phyloP scores from a whole-genome alignment of 2,113 vertebrate genomes.

The Passer montanus region DNA sequence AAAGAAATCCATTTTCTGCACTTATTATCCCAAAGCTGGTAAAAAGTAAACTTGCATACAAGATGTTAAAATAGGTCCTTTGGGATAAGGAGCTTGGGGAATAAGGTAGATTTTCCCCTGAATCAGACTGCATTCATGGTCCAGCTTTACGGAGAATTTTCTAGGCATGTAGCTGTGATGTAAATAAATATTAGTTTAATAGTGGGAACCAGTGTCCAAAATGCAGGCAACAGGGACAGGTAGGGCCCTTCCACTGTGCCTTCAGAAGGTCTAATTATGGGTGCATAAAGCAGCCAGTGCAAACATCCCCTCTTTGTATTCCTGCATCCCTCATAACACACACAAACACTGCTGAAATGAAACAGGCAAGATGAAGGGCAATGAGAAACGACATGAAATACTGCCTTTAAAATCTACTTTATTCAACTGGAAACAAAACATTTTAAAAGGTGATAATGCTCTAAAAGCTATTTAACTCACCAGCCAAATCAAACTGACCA shows the following conservation, averaged over 20 bases:
- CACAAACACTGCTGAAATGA: neutral
- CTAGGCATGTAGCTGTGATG: neutral
- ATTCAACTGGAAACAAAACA: slow-evolving; percentile 65
- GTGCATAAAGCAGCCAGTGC: neutral
- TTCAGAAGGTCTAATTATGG: neutral
- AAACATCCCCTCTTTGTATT: neutral
- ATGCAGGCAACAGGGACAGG: neutral
- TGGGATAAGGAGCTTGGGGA: neutral
- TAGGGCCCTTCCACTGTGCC: neutral
- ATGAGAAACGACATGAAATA: neutral
- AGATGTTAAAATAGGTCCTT: neutral
- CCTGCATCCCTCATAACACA: neutral
- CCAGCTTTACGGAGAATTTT: neutral
- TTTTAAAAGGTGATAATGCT: slow-evolving; percentile 57
- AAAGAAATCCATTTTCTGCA: neutral
- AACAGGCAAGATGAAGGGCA: neutral
- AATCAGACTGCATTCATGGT: neutral
- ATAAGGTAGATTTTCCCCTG: neutral
- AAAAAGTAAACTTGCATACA: neutral
- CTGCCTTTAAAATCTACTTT: slow-evolving; percentile 32
- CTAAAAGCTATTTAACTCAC: slow-evolving; percentile 56
- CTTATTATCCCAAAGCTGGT: neutral
- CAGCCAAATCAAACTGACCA: slow-evolving; percentile 59
- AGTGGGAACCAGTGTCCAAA: neutral
- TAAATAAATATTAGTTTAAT: neutral